Base-by-base conservation (phyloP, 2,888 invertebrate species). In the Pocota personata region DNA sequence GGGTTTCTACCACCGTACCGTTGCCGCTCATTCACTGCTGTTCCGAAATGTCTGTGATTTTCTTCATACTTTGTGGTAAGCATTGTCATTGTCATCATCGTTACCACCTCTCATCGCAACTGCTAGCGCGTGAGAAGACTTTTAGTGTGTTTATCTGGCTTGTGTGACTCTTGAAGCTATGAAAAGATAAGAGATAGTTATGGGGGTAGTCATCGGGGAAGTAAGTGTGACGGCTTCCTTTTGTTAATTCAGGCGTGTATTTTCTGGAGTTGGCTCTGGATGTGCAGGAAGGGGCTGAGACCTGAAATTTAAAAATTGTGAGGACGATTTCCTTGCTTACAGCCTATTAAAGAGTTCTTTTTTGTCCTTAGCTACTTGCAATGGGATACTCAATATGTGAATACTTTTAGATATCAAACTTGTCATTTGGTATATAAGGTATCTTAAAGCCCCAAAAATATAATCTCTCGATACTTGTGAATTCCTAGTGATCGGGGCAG, bases 51-150 rank as follows among this genome's bases (percentile, higher is more conserved):
- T 37, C 75, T 69, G 60, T 62, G 75, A 82, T 82, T 76, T 73
- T 69, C 60, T 37, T 76, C 16, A 76, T 76, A 69, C 55, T 82
- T 82, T 69, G 82, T 76, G 82, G 82, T 69, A 37, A 62, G 67
- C 67, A 43, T 43, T 7, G 52, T 67, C 43, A 69, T 60, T 76
- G 76, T 76, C 62, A 35, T 76, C 37, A 30, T 73, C 43, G 48
- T 73, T 62, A 27, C 69, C 62, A 76, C 76, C 76, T 69, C 37
- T 67, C 27, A 16, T 37, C 27, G 30, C 52, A 48, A 40, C 40
- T 50, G 71, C 16, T 71, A 46, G 78, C 67, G 78, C 67, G 71
- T 64, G 71, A 73, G 43, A 7, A 50, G 57, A 60, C 55, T 79
- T 79, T 72, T 73, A 32, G 52, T 79, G 57, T 73, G 62, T 72